These are phyloP conservation scores for Falco novaeseelandiae DNA, from an alignment of 2,797 vertebrate species.

Conservation along the genomic window DNA sequence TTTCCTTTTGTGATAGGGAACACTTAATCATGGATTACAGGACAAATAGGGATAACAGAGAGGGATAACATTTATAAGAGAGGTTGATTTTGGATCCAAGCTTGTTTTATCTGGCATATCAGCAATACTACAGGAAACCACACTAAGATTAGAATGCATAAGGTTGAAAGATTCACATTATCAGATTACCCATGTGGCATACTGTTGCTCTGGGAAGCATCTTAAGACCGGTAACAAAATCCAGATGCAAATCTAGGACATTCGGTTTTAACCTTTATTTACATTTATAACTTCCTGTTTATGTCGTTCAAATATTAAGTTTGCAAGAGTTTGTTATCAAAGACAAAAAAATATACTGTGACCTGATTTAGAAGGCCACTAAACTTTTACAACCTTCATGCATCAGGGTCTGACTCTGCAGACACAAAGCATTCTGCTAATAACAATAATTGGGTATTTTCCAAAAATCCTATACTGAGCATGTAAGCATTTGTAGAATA, in stretches of 20 bases:
- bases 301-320: not conserved
- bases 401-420: not conserved
- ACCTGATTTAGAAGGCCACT: not conserved
- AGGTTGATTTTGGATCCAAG: constrained; percentile 62
- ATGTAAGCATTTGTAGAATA: not conserved
- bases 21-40: constrained; percentile 29
- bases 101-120: constrained; percentile 62
- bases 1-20: not conserved
- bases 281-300: constrained; percentile 61
- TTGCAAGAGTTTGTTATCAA: constrained; percentile 54
- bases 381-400: not conserved
- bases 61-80: constrained; percentile 36
- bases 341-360: constrained; percentile 34
- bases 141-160: constrained; percentile 23
- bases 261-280: constrained; percentile 44
- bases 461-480: not conserved
- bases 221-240: constrained; percentile 47
- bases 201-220: constrained; percentile 2
- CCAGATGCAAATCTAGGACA: constrained; percentile 41
- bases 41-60: constrained; percentile 6
- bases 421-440: not conserved
- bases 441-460: not conserved
- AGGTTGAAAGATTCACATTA: constrained; percentile 37
- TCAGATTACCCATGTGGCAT: constrained; percentile 52
- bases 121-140: constrained; percentile 60